A percentile compares a stretch with the other conserved stretches of the same genome.
phyloP scores from a whole-genome alignment of 2,797 vertebrate genomes.

The Ispidina picta region DNA sequence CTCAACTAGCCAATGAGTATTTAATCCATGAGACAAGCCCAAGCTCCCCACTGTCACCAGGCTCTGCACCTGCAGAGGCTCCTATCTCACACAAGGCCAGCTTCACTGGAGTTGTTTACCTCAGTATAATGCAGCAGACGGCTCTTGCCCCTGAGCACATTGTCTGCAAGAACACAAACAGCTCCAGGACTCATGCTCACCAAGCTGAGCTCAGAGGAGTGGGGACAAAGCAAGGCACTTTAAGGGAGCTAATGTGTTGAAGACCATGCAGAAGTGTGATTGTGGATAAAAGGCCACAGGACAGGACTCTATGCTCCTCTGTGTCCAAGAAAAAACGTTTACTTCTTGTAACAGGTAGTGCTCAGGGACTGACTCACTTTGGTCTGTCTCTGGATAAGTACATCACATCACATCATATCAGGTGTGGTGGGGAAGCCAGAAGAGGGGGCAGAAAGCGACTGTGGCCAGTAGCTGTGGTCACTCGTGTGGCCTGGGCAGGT shows the following conservation, averaged over 20 bases:
- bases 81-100: not conserved
- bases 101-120: not conserved
- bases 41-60: not conserved
- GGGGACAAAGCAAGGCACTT: not conserved
- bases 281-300: not conserved
- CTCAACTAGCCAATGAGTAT: not conserved
- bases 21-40: not conserved
- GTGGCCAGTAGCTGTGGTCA: not conserved
- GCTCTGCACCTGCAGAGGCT: not conserved
- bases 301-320: not conserved
- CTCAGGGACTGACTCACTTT: not conserved
- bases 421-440: not conserved
- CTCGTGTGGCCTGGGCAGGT: not conserved
- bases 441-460: not conserved
- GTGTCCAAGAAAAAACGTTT: not conserved
- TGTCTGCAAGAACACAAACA: not conserved
- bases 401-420: not conserved
- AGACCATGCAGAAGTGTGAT: not conserved
- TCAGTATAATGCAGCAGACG: not conserved
- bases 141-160: not conserved
- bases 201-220: not conserved
- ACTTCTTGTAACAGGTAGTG: not conserved
- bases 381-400: not conserved
- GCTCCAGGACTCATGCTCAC: not conserved
- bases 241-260: not conserved